Conservation (phyloP, 2,113 vertebrate species). For the Pelusios castaneus region DNA sequence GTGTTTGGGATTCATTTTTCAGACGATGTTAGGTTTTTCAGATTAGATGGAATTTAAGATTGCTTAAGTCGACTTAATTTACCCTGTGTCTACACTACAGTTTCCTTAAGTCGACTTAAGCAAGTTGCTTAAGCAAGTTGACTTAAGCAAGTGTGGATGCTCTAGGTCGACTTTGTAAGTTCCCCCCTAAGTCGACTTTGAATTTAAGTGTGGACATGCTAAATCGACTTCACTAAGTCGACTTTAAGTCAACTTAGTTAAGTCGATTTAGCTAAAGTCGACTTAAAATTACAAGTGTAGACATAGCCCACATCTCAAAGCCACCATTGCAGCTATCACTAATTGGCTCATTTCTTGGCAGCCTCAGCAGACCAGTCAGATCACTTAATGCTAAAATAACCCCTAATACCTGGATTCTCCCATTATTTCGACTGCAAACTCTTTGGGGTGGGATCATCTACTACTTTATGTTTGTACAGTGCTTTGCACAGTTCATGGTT, state of each 20-base stretch:
- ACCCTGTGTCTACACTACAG: too few species aligned
- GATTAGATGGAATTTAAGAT: not conserved
- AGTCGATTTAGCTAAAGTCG: too few species aligned
- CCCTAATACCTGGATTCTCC: constrained; percentile 48
- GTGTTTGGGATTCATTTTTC: not conserved
- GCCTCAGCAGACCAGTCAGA: constrained; percentile 46
- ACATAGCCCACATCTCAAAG: constrained; percentile 33
- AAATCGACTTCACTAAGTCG: too few species aligned
- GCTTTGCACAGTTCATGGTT: constrained; percentile 19
- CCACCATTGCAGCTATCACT: constrained; percentile 28
- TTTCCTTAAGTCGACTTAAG: too few species aligned
- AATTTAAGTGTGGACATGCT: too few species aligned
- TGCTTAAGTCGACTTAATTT: too few species aligned
- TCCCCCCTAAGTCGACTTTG: too few species aligned
- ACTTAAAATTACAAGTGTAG: too few species aligned
- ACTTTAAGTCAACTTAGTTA: too few species aligned
- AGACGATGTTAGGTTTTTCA: constrained; percentile 14
- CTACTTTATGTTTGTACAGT: constrained; percentile 56
- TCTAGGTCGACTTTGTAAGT: too few species aligned
- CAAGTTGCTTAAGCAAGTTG: too few species aligned
- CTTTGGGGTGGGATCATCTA: constrained; percentile 56
- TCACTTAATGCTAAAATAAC: constrained; percentile 52
- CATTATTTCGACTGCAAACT: constrained; percentile 51
- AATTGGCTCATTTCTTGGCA: constrained; percentile 51
- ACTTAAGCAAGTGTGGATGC: too few species aligned